Percentiles rank a stretch among this genome's conserved stretches.
phyloP scores from a whole-genome alignment of 92 coral and sea anemone species.

The Heliopora coerulea region DNA sequence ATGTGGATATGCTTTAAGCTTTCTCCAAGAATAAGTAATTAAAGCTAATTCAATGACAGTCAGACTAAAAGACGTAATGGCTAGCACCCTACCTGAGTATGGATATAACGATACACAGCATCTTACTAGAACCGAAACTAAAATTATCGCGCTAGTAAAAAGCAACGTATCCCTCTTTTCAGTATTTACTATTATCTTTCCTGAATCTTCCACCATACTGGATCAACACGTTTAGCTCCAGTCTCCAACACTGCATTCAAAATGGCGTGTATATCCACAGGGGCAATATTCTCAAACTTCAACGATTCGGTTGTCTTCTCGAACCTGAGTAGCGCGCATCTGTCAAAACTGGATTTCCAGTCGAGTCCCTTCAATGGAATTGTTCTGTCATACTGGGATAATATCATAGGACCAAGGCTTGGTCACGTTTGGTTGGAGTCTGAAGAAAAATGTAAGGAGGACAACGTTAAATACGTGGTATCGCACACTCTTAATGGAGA shows the following conservation, averaged over 20 bases:
- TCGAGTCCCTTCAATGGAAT: slow-evolving; percentile 75
- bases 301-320: slow-evolving; percentile 29
- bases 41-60: too few species aligned
- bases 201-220: slow-evolving; percentile 72
- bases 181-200: background rate
- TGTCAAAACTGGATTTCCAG: slow-evolving; percentile 44
- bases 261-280: slow-evolving; percentile 34
- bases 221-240: slow-evolving; percentile 8
- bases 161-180: slow-evolving; percentile 44
- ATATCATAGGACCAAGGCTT: slow-evolving; percentile 81
- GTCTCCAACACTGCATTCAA: slow-evolving; percentile 23
- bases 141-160: slow-evolving; percentile 61
- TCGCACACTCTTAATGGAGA: slow-evolving; percentile 94
- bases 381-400: slow-evolving; percentile 92
- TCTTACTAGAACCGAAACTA: slow-evolving; percentile 67
- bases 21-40: too few species aligned
- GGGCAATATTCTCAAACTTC: slow-evolving; percentile 22
- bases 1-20: too few species aligned
- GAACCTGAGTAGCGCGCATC: slow-evolving; percentile 13
- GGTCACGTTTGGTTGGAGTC: slow-evolving; percentile 87
- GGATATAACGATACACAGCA: slow-evolving; percentile 91
- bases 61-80: background rate
- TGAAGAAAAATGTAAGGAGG: slow-evolving; percentile 64
- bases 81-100: slow-evolving; percentile 69
- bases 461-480: slow-evolving; percentile 84